A percentile compares a stretch with the other conserved stretches of the same genome.
Conservation (phyloP, 2,113 vertebrate species). For the Rostratula benghalensis region DNA sequence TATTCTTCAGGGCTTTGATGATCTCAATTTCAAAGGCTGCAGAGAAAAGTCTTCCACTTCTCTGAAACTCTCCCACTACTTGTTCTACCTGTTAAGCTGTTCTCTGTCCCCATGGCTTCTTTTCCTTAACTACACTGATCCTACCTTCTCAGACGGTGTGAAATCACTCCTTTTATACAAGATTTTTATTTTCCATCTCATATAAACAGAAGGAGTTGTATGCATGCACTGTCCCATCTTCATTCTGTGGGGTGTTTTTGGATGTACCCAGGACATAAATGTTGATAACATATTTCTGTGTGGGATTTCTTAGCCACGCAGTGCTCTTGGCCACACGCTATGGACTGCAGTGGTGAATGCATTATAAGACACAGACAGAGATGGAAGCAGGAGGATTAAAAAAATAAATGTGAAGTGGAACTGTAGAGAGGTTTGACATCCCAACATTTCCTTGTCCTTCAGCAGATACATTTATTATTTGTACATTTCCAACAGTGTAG, state of each 20-base stretch:
- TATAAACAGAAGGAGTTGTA: background rate
- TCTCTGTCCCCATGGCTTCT: background rate
- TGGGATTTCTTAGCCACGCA: background rate
- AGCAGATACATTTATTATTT: conserved; percentile 21
- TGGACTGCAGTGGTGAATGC: fast-evolving
- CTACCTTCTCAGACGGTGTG: background rate
- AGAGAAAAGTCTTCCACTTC: background rate
- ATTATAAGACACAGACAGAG: background rate
- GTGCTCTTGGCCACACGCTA: conserved; percentile 11
- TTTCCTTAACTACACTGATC: background rate
- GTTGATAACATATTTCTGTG: background rate
- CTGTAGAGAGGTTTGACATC: conserved; percentile 23
- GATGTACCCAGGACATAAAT: background rate
- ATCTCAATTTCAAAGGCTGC: background rate
- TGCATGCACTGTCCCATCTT: background rate
- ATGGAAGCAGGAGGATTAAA: conserved; percentile 1
- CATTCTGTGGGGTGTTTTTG: background rate
- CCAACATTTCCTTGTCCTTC: conserved; percentile 16
- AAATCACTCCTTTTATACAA: background rate
- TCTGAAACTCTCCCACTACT: background rate
- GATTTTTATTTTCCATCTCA: background rate
- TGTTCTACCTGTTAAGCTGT: background rate
- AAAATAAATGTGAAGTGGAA: conserved; percentile 17
- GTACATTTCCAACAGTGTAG: background rate
- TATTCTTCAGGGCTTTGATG: background rate